A percentile compares a stretch with the other conserved stretches of the same genome.
Evolutionary conservation across 1,140 invertebrate species (phyloP).

Genomic region (Pogonus chalceus): DNA sequence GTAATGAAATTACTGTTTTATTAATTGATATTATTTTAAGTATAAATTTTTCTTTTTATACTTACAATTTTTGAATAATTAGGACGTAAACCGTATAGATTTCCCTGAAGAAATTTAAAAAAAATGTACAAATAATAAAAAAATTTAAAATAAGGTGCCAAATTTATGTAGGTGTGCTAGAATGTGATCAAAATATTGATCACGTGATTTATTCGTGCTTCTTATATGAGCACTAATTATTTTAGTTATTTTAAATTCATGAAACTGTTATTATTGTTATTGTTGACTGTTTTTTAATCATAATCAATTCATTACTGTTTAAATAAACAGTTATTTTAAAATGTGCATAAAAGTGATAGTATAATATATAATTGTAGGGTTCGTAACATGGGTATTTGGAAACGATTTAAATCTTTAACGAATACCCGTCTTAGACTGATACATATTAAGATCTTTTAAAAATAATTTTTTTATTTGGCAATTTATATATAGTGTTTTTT

Average conservation of each 20-base stretch:
- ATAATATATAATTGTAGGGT: conserved; percentile 4
- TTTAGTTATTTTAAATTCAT: neutral
- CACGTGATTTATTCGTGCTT: neutral
- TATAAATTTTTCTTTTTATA: neutral
- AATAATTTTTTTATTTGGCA: neutral
- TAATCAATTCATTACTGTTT: neutral
- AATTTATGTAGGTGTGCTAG: neutral
- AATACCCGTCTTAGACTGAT: conserved; percentile 1
- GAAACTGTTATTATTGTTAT: conserved; percentile 3
- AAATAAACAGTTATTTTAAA: neutral
- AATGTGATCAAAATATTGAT: no score
- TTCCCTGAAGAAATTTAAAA: neutral
- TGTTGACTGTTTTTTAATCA: conserved; percentile 3
- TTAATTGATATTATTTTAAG: neutral
- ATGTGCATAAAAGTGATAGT: neutral
- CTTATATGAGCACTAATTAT: neutral
- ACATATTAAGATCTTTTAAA: conserved; percentile 3
- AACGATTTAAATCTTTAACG: neutral
- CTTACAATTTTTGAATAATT: neutral
- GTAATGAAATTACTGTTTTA: neutral
- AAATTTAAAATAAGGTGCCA: neutral
- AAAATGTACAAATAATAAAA: conserved; percentile 1
- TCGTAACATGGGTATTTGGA: neutral
- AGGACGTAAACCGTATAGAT: neutral
- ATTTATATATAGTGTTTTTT: neutral